These are phyloP conservation scores for Osmerus mordax DNA, from an alignment of 2,113 vertebrate genomes.

Conservation along the genomic window DNA sequence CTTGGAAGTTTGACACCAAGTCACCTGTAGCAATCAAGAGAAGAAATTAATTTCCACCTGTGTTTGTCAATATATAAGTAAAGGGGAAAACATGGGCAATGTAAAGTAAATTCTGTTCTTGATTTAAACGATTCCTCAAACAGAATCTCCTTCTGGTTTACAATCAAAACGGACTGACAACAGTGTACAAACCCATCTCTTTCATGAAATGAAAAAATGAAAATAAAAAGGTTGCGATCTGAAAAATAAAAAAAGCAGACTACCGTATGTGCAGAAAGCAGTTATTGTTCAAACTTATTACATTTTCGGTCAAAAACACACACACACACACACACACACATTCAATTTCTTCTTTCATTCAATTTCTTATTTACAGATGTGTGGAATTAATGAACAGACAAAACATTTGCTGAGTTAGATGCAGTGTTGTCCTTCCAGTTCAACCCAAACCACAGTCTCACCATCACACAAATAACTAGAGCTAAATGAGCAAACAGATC, in stretches of 20 bases:
- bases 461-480: background rate
- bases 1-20: too few species aligned
- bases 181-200: background rate
- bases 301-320: background rate
- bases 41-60: too few species aligned
- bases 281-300: background rate
- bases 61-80: too few species aligned
- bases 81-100: too few species aligned
- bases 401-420: slow-evolving; percentile 1
- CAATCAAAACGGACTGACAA: background rate
- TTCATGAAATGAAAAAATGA: background rate
- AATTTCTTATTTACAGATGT: background rate
- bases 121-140: too few species aligned
- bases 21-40: too few species aligned
- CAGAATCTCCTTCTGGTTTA: background rate
- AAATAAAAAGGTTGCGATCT: background rate
- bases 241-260: background rate
- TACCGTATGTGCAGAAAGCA: background rate
- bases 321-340: background rate
- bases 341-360: background rate
- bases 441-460: background rate
- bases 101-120: too few species aligned
- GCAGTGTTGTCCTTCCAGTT: background rate
- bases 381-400: background rate
- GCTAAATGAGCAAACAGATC: background rate